Percentiles rank a stretch among this genome's conserved stretches.
phyloP scores from a whole-genome alignment of 2,888 invertebrate species.

The Caenorhabditis sp. region DNA sequence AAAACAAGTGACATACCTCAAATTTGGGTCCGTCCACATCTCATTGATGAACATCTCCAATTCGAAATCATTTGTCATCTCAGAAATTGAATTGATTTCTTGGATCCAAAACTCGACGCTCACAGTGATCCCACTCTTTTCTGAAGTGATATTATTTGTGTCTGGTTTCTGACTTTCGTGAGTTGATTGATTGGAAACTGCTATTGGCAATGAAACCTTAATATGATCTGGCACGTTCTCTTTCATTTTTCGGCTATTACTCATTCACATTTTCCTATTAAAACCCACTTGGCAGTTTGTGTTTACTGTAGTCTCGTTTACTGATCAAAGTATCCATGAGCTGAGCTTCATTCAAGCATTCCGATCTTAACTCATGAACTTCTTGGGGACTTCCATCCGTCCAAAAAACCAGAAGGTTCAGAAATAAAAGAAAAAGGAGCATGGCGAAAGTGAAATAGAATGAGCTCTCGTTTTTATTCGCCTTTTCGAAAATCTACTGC shows the following conservation, averaged over 20 bases:
- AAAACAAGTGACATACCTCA: conserved; percentile 37
- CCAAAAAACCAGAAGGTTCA: background rate
- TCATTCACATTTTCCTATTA: background rate
- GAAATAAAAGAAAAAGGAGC: conserved; percentile 21
- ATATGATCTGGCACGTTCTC: no score
- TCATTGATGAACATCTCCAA: conserved; percentile 78
- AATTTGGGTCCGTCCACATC: conserved; percentile 75
- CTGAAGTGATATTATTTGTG: conserved; percentile 52
- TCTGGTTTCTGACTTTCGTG: conserved; percentile 1
- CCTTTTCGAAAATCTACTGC: conserved; percentile 16
- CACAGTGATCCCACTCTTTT: conserved; percentile 70
- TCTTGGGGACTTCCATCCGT: conserved; percentile 3
- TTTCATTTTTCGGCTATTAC: no score
- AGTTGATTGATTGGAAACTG: conserved; percentile 7
- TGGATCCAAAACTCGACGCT: conserved; percentile 77
- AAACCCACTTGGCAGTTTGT: conserved; percentile 68
- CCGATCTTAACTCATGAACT: conserved; percentile 31
- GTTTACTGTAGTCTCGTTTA: conserved; percentile 64
- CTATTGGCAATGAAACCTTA: background rate
- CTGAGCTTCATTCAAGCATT: conserved; percentile 68
- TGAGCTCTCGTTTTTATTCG: conserved; percentile 29
- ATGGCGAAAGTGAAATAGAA: conserved; percentile 35
- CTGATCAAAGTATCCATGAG: conserved; percentile 59
- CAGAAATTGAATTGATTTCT: conserved; percentile 76
- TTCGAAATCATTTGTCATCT: conserved; percentile 78